Evolutionary conservation across 2,797 vertebrate genomes (phyloP), one percentile per base, ranked within the genome.

Genomic region (Nyctalus aviator): DNA sequence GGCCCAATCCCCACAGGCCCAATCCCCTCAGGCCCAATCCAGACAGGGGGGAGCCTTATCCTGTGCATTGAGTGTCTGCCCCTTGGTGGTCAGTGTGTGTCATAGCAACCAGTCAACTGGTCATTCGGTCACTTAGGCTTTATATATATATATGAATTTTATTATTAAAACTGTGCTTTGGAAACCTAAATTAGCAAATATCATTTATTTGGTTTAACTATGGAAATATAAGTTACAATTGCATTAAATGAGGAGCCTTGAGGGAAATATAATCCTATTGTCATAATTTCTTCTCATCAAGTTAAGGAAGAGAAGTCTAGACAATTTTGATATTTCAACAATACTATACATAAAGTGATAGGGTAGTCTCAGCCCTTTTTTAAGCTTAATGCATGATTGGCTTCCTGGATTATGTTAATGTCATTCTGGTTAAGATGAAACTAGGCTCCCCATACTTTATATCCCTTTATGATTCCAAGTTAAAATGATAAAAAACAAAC

Each of bases 171-270:
- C 86, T 84, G 9, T 84, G 0, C 14, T 90, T 84, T 89, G 6
- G n/a, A 93, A 82, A 35, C 13, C 5, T 88, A 20, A 93, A 77
- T 30, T 83, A 59, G 59, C 89, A 27, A 48, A n/a, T 57, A 91
- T 83, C 66, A 66, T 83, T 75, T 77, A 6, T 73, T 94, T 71
- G 37, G 55, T 76, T 82, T 95, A 88, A 90, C 76, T 91, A 55
- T 88, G 48, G 30, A 96, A 89, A 94, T 93, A 3, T 17, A 75
- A 89, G 8, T 76, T 88, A 55, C 2, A 89, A 64, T 18, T 21
- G 13, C 44, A n/a, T 85, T 93, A 81, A 15, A 32, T 68, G 23
- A 87, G 8, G 2, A 89, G 1, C 8, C 17, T 75, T 59, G 23
- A 92, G 41, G 81, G 27, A 13, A 64, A 57, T 53, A 66, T 93